A percentile compares a stretch with the other conserved stretches of the same genome.
phyloP scores from a whole-genome alignment of 2,888 invertebrate species.

The Polymixis lichenea region DNA sequence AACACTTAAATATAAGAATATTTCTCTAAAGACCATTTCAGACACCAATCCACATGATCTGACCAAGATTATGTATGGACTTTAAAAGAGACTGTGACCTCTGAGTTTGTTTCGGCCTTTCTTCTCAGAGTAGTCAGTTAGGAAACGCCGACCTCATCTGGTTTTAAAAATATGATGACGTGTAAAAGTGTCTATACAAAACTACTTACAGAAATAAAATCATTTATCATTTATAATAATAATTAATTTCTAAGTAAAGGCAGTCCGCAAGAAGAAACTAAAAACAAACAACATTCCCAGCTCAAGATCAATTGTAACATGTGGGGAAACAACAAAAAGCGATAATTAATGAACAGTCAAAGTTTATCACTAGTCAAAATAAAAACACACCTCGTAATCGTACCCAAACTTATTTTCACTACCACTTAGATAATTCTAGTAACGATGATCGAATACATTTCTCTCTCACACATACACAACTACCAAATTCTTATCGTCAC shows the following conservation, averaged over 20 bases:
- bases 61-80: too few species aligned
- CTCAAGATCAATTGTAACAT: conserved; percentile 28
- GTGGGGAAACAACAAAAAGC: conserved; percentile 4
- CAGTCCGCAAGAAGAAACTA: not conserved
- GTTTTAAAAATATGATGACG: too few species aligned
- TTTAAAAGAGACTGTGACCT: too few species aligned
- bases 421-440: conserved; percentile 48
- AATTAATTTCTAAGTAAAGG: not conserved
- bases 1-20: not conserved
- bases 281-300: not conserved
- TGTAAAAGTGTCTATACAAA: too few species aligned
- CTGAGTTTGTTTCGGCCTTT: too few species aligned
- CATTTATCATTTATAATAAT: too few species aligned
- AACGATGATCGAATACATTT: conserved; percentile 40
- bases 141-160: too few species aligned
- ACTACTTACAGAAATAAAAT: too few species aligned
- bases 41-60: too few species aligned
- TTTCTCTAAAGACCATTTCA: too few species aligned
- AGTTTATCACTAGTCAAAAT: conserved; percentile 37
- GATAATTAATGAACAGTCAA: conserved; percentile 12
- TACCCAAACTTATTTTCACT: conserved; percentile 18
- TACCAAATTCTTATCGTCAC: conserved; percentile 36
- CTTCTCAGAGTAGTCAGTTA: too few species aligned
- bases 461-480: conserved; percentile 34
- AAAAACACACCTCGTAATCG: conserved; percentile 15